These are phyloP conservation scores for Sebastes jordani DNA, from an alignment of 2,797 vertebrate species.

Conservation along the genomic window DNA sequence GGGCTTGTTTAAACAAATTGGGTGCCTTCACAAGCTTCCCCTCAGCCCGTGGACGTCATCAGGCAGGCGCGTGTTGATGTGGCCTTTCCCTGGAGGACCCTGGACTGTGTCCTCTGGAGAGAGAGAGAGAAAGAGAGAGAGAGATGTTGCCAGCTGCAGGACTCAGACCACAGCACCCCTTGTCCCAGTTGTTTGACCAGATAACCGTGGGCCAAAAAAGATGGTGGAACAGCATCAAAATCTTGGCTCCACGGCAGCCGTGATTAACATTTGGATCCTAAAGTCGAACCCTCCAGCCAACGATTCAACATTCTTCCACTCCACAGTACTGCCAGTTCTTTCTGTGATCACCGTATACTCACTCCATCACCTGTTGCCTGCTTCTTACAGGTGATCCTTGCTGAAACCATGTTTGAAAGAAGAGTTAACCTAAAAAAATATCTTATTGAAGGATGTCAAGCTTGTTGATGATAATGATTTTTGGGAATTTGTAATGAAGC, in stretches of 20 bases:
- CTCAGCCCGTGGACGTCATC: slow-evolving; percentile 73
- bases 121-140: slow-evolving; percentile 7
- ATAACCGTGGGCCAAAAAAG: slow-evolving; percentile 48
- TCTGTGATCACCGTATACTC: slow-evolving; percentile 15
- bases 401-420: background rate
- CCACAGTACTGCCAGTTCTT: slow-evolving; percentile 2
- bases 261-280: slow-evolving; percentile 41
- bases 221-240: slow-evolving; percentile 34
- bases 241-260: slow-evolving; percentile 26
- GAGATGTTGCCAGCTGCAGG: slow-evolving; percentile 52
- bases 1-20: slow-evolving; percentile 80
- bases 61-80: slow-evolving; percentile 61
- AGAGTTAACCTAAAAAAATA: background rate
- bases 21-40: slow-evolving; percentile 71
- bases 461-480: background rate
- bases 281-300: slow-evolving; percentile 32
- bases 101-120: slow-evolving; percentile 39
- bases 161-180: slow-evolving; percentile 37
- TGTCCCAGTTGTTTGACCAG: slow-evolving; percentile 59
- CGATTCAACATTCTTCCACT: slow-evolving; percentile 45
- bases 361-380: slow-evolving; percentile 49
- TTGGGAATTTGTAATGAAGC: background rate
- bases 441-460: background rate
- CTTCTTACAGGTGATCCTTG: slow-evolving; percentile 31
- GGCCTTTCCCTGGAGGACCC: slow-evolving; percentile 61